Evolutionary conservation across 2,888 invertebrate genomes (phyloP), one percentile per base, ranked within the genome.

Genomic region (Trichogramma evanescens): DNA sequence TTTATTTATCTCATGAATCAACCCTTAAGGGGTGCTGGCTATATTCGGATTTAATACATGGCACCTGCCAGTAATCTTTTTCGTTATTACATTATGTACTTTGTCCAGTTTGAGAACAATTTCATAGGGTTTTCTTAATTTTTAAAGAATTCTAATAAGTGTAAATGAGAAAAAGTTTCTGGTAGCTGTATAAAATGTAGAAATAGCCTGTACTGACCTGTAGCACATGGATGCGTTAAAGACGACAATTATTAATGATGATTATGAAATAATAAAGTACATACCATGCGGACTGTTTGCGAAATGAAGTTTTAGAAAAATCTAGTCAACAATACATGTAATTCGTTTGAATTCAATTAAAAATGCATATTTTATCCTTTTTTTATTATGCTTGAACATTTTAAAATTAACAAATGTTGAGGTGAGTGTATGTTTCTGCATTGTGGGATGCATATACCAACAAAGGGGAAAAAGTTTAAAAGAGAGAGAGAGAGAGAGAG

Each of bases 121-220:
- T 55, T 50, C 50, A 48, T 9, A 45, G n/a, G n/a, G 8, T n/a
- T 2, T 9, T 45, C n/a, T 45, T 45, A 3, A 8, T 42, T 49
- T 39, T 54, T 6, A 62, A 48, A 59, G 56, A 61, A 40, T 50
- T 53, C 59, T 50, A 61, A 62, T 61, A 54, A 26, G 26, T 26
- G 1, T 63, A 62, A 59, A 63, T 52, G 61, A 62, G 59, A 59
- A 65, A 61, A 65, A 65, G 65, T 52, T 63, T 70, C 64, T 68
- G 70, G 69, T 74, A 75, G 73, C 73, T 74, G 72, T 76, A 73
- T 73, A 69, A 26, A 26, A 39, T 50, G 68, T 74, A 72, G 74
- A 74, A 74, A 72, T 75, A 75, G 77, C 75, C 76, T 75, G 77
- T 77, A 77, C 77, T 77, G 77, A 77, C 77, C 77, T 77, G 75